Base-by-base conservation (phyloP, 2,888 invertebrate species). In the Dasysyrphus albostriatus region DNA sequence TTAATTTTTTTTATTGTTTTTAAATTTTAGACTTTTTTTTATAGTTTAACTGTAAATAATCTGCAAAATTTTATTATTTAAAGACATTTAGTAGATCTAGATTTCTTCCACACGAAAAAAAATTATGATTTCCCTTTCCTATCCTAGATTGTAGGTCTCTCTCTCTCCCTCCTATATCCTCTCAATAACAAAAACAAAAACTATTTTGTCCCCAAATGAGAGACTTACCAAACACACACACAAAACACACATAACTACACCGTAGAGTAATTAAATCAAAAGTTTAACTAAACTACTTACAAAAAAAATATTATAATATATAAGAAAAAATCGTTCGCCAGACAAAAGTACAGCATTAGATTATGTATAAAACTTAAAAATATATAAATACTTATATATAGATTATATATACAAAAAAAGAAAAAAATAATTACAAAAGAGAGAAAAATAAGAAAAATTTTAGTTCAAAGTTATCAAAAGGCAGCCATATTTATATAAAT, bases 401-500 rank as follows among this genome's bases (percentile, higher is more conserved):
- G 73, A 87, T 69, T 77, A 87, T 87, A 87, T 87, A 82, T 87
- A 78, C 74, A 87, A 61, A 19, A 37, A 32, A 59, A 37, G 16
- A 74, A 54, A 67, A 19, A 24, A 32, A 61, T 39, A 65, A 76
- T 54, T 74, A 77, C 76, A 77, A 85, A 81, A 76, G 76, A 80
- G 34, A 76, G 37, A 42, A 61, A 37, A 59, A 65, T 47, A 69
- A 79, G 74, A 78, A 47, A 85, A 87, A 83, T 87, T 87, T 87
- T 83, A 87, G 87, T 87, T 87, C 87, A 87, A 87, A 87, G 83
- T 87, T 79, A 87, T 87, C 82, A 83, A 87, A 87, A 87, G 87
- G 87, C 87, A 87, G 87, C 87, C 87, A 87, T 87, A 87, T 87
- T 87, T 87, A 87, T 87, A 87, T 87, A 87, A 84, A 70, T 77